phyloP scores from a whole-genome alignment of 1,140 invertebrate genomes.

The Brachionus asplanchnoidis region DNA sequence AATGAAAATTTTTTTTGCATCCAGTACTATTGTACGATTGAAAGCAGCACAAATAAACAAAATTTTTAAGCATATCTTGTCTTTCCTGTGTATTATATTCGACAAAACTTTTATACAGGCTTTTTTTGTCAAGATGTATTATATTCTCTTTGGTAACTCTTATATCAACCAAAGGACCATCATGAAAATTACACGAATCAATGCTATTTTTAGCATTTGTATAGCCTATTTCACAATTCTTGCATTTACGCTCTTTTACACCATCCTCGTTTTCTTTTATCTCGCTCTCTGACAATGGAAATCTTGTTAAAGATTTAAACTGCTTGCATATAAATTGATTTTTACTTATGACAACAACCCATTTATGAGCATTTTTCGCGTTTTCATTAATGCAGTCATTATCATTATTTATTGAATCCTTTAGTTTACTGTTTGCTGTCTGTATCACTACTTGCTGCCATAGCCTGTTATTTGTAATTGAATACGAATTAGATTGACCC shows the following conservation, averaged over 20 bases:
- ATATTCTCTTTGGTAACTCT: background rate
- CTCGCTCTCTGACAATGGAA: too few species aligned
- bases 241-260: background rate
- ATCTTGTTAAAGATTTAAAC: too few species aligned
- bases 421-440: too few species aligned
- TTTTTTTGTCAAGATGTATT: background rate
- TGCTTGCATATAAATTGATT: too few species aligned
- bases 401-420: too few species aligned
- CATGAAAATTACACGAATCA: background rate
- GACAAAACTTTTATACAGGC: background rate
- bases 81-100: background rate
- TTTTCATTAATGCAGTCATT: too few species aligned
- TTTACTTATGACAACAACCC: too few species aligned
- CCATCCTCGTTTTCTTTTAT: too few species aligned
- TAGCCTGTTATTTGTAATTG: too few species aligned
- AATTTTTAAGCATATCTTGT: background rate
- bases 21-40: background rate
- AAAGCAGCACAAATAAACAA: background rate
- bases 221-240: background rate
- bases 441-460: too few species aligned
- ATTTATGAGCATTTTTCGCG: too few species aligned
- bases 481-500: too few species aligned
- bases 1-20: background rate
- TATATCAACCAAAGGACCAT: background rate
- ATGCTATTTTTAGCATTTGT: background rate